phyloP scores from a whole-genome alignment of 2,888 invertebrate species.

The Pseudococcus jackbeardsleyi region DNA sequence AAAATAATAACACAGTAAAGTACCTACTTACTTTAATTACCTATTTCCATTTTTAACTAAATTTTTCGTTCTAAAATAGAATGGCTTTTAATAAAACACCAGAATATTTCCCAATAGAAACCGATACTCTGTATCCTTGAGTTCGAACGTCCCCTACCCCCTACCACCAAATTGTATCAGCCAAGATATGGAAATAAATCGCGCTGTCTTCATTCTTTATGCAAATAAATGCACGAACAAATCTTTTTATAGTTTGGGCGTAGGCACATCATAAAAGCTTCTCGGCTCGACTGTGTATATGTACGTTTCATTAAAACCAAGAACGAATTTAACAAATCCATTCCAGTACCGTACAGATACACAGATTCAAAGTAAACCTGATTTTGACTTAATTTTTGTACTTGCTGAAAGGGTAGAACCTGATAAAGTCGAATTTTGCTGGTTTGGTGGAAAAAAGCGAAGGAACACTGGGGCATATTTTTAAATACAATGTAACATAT shows the following conservation, averaged over 20 bases:
- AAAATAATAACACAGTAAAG: neutral
- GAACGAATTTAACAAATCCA: neutral
- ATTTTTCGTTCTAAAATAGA: neutral
- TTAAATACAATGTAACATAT: neutral
- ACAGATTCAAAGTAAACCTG: no score
- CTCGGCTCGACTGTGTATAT: neutral
- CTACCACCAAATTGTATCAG: neutral
- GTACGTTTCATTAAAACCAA: neutral
- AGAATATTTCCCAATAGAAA: neutral
- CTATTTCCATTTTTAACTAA: neutral
- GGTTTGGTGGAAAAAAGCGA: neutral
- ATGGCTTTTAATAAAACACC: neutral
- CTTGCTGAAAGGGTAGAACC: no score
- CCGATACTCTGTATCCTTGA: neutral
- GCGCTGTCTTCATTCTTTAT: neutral
- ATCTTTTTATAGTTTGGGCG: conserved; percentile 10
- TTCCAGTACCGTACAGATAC: no score
- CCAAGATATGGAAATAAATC: conserved; percentile 17
- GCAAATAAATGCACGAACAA: conserved; percentile 31
- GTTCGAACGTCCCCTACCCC: neutral
- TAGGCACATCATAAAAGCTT: conserved; percentile 1
- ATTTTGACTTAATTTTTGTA: no score
- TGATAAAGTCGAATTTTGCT: neutral
- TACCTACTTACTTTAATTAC: neutral
- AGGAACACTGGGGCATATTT: neutral